phyloP scores from a whole-genome alignment of 2,888 invertebrate species.

The Falcaria lacertinaria region DNA sequence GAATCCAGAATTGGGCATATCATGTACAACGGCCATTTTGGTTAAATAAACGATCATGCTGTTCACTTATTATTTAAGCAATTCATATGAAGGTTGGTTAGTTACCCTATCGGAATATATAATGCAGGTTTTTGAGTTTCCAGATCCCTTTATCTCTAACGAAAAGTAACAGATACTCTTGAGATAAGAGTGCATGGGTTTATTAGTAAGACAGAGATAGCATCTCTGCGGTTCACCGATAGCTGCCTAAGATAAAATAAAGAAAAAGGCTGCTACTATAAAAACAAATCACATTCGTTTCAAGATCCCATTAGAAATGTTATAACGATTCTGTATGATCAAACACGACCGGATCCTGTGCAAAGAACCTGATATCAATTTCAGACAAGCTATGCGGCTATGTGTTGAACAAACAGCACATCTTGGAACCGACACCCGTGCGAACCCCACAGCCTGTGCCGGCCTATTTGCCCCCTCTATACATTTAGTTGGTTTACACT shows the following conservation, averaged over 20 bases:
- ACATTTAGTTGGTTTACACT: constrained; percentile 2
- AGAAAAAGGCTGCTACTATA: constrained; percentile 11
- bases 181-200: too few relatives aligned
- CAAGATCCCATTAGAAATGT: constrained; percentile 31
- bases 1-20: not conserved
- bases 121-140: too few relatives aligned
- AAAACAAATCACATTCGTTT: constrained; percentile 14
- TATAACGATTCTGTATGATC: constrained; percentile 46
- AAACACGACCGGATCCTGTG: constrained; percentile 46
- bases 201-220: too few relatives aligned
- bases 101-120: too few relatives aligned
- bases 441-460: constrained; percentile 7
- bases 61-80: too few relatives aligned
- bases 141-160: too few relatives aligned
- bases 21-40: too few relatives aligned
- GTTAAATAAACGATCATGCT: too few relatives aligned
- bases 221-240: too few relatives aligned
- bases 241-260: too few relatives aligned
- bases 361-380: constrained; percentile 60
- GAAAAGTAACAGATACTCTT: too few relatives aligned
- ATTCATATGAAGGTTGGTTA: too few relatives aligned
- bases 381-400: constrained; percentile 57
- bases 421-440: constrained; percentile 11
- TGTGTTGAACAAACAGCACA: constrained; percentile 41
- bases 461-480: constrained; percentile 3